phyloP scores from a whole-genome alignment of 2,113 vertebrate species.

The Triplophysa rosa region DNA sequence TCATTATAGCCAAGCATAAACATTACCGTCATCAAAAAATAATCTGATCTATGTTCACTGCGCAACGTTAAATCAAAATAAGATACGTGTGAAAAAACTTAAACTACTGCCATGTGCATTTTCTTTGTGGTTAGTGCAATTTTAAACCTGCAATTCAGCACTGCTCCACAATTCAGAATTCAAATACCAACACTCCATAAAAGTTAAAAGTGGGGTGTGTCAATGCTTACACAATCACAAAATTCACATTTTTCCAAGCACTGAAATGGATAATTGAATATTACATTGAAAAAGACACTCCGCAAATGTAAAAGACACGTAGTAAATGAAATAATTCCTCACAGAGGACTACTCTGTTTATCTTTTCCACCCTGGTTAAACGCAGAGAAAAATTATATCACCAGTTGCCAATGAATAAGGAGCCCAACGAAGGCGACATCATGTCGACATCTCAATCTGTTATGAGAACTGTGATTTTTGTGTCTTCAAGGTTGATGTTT shows the following conservation, averaged over 20 bases:
- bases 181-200: conserved; percentile 61
- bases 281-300: conserved; percentile 11
- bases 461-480: background rate
- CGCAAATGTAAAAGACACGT: conserved; percentile 20
- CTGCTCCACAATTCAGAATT: conserved; percentile 54
- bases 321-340: conserved; percentile 63
- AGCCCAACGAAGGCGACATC: background rate
- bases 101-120: conserved; percentile 53
- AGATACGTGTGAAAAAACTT: conserved; percentile 28
- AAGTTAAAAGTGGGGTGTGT: conserved; percentile 31
- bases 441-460: background rate
- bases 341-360: conserved; percentile 65
- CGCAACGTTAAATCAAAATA: conserved; percentile 36
- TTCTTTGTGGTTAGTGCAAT: conserved; percentile 64
- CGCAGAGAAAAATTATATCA: conserved; percentile 22
- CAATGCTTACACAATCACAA: conserved; percentile 47
- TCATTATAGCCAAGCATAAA: conserved; percentile 40
- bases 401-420: background rate
- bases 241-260: conserved; percentile 54
- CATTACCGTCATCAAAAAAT: conserved; percentile 38
- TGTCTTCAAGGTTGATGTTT: background rate
- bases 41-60: conserved; percentile 31
- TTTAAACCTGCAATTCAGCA: conserved; percentile 46
- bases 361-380: conserved; percentile 48
- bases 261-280: conserved; percentile 27